Percentiles rank a stretch among this genome's conserved stretches.
Evolutionary conservation across 2,113 vertebrate species (phyloP).

Genomic region (Cebidichthys violaceus): DNA sequence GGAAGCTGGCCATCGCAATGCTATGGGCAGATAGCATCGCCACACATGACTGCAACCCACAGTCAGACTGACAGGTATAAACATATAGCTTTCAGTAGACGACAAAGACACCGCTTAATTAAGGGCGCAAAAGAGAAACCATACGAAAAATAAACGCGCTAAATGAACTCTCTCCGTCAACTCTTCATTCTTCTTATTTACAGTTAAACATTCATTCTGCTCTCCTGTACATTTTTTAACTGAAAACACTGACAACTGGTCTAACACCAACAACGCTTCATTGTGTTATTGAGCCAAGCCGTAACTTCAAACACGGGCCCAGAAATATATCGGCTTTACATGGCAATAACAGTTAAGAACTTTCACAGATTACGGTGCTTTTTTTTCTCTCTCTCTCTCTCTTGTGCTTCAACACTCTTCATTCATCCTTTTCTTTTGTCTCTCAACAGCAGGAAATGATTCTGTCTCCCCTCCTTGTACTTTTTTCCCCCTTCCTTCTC

Average conservation of each 20-base stretch:
- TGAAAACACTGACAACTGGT: slow-evolving; percentile 41
- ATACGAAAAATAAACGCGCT: slow-evolving; percentile 50
- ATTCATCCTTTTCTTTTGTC: slow-evolving; percentile 66
- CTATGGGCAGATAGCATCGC: slow-evolving; percentile 68
- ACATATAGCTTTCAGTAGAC: slow-evolving; percentile 53
- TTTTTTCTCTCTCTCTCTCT: slow-evolving; percentile 5
- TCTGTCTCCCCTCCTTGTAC: slow-evolving; percentile 53
- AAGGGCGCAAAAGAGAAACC: slow-evolving; percentile 26
- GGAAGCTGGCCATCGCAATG: slow-evolving; percentile 63
- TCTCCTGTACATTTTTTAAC: slow-evolving; percentile 3
- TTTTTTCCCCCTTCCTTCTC: slow-evolving; percentile 32
- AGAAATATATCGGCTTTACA: neutral
- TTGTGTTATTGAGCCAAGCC: slow-evolving; percentile 27
- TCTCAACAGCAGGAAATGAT: slow-evolving; percentile 77
- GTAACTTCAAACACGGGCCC: slow-evolving; percentile 12
- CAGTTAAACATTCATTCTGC: slow-evolving; percentile 38
- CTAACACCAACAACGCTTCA: slow-evolving; percentile 40
- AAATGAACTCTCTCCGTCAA: slow-evolving; percentile 36
- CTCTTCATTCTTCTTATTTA: slow-evolving; percentile 43
- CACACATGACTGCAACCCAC: slow-evolving; percentile 75
- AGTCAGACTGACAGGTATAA: slow-evolving; percentile 74
- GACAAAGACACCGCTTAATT: slow-evolving; percentile 16
- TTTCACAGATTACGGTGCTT: slow-evolving; percentile 40
- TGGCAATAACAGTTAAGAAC: slow-evolving; percentile 19
- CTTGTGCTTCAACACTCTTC: slow-evolving; percentile 42